Conservation (phyloP, 2,888 invertebrate genomes). For the Ichneumoninae sp. region DNA sequence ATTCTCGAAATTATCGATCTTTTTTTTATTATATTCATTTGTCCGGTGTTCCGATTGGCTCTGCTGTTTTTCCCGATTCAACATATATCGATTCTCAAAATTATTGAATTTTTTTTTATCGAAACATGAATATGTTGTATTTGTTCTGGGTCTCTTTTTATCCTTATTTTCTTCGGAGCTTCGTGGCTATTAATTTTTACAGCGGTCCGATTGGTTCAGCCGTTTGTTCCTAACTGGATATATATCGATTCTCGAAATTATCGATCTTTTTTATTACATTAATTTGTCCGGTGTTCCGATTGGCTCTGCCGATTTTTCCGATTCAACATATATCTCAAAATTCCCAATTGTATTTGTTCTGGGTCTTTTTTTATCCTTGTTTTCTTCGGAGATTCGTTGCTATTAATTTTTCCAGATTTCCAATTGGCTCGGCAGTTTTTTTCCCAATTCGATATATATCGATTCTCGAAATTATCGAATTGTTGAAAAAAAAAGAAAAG, state of each 20-base stretch:
- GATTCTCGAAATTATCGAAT: not conserved
- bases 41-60: not conserved
- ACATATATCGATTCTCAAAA: not conserved
- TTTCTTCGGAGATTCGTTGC: not conserved
- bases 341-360: constrained; percentile 58
- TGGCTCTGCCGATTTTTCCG: not conserved
- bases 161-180: not conserved
- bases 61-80: not conserved
- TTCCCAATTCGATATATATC: not conserved
- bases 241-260: not conserved
- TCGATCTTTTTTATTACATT: too few species aligned
- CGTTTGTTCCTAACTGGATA: not conserved
- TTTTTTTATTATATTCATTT: not conserved
- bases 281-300: not conserved
- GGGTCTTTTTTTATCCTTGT: not conserved
- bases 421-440: not conserved
- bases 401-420: not conserved
- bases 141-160: constrained; percentile 28
- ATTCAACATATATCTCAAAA: not conserved
- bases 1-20: not conserved
- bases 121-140: constrained; percentile 61
- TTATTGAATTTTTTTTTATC: not conserved
- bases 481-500: not conserved
- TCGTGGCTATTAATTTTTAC: not conserved
- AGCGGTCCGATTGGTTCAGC: not conserved